phyloP scores from a whole-genome alignment of 2,888 invertebrate species.

The Eurytoma adleriae region DNA sequence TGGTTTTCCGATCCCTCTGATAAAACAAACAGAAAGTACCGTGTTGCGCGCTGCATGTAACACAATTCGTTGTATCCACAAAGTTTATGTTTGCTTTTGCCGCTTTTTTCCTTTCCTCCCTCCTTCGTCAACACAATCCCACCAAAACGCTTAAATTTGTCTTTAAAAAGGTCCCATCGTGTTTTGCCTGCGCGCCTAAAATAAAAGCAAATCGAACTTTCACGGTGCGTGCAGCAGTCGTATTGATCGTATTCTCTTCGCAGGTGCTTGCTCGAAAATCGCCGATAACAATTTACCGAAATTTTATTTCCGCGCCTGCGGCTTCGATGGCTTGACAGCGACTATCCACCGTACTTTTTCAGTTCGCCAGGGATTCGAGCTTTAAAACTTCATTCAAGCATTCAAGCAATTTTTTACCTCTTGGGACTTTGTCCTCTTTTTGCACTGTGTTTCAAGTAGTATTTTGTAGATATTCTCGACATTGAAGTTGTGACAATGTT shows the following conservation, averaged over 20 bases:
- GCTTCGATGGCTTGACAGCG: background rate
- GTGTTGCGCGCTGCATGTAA: slow-evolving; percentile 6
- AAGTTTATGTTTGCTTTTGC: slow-evolving; percentile 32
- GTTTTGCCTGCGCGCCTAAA: too few species aligned
- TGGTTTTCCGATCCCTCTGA: slow-evolving; percentile 24
- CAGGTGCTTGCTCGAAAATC: slow-evolving; percentile 8
- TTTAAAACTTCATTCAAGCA: background rate
- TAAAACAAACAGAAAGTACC: slow-evolving; percentile 30
- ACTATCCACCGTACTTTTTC: slow-evolving; percentile 12
- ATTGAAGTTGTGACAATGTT: too few species aligned
- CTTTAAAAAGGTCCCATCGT: background rate
- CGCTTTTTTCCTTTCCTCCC: background rate
- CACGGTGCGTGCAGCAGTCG: background rate
- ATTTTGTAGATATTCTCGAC: too few species aligned
- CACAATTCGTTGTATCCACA: slow-evolving; percentile 32
- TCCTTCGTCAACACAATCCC: background rate
- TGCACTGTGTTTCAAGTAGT: background rate
- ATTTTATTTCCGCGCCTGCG: slow-evolving; percentile 12
- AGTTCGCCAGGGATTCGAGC: background rate
- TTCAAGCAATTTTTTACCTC: too few species aligned
- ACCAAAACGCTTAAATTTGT: slow-evolving; percentile 12
- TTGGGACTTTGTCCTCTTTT: background rate
- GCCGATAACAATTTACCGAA: background rate
- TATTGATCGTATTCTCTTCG: background rate
- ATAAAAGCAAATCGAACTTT: background rate